phyloP scores from a whole-genome alignment of 2,113 vertebrate species.

The Myotis lucifugus region DNA sequence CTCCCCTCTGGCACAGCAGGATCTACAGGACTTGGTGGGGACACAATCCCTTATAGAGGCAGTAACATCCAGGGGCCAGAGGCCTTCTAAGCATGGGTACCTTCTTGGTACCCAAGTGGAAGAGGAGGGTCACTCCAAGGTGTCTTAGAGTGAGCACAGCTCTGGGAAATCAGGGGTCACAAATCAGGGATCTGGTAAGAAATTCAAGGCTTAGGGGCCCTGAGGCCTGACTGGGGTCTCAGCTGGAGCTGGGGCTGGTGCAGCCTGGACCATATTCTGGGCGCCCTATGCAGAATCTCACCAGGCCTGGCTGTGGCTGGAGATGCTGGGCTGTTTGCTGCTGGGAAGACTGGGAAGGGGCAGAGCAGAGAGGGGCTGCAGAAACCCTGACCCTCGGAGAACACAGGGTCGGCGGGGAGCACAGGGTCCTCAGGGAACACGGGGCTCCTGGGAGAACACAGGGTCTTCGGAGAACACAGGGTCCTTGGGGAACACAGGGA shows the following conservation, averaged over 20 bases:
- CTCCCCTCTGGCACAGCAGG: fast-evolving
- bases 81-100: fast-evolving
- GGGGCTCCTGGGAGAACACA: not conserved
- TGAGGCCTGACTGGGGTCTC: fast-evolving
- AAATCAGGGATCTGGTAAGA: too few species aligned
- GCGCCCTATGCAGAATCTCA: fast-evolving
- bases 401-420: too few species aligned
- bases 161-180: too few species aligned
- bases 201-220: fast-evolving
- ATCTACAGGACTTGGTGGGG: too few species aligned
- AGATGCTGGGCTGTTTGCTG: fast-evolving
- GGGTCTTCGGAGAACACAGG: too few species aligned
- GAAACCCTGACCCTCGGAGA: not conserved
- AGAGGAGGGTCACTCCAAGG: too few species aligned
- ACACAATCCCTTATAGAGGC: not conserved
- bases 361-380: fast-evolving
- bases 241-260: not conserved
- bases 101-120: fast-evolving
- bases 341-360: fast-evolving
- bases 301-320: not conserved
- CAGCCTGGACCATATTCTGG: fast-evolving
- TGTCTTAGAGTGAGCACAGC: not conserved
- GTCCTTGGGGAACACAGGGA: too few species aligned
- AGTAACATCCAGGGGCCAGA: not conserved
- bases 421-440: not conserved